phyloP scores from a whole-genome alignment of 1,140 invertebrate species.

The Stenopsyche tienmushanensis region DNA sequence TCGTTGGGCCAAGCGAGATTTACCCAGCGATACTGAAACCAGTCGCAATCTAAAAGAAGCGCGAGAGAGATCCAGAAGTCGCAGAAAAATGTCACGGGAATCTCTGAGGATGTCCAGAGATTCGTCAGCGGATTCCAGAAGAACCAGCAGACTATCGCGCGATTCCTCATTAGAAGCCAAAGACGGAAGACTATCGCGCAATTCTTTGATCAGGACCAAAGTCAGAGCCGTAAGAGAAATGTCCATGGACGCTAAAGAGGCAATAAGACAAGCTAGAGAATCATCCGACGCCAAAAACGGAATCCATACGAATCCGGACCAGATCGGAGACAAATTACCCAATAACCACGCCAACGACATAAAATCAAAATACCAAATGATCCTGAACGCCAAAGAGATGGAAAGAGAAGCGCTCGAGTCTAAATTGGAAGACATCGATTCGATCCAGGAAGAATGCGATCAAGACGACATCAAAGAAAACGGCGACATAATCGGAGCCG shows the following conservation, averaged over 20 bases:
- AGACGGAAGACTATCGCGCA: conserved; percentile 20
- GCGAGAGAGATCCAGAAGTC: conserved; percentile 16
- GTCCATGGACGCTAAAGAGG: conserved; percentile 32
- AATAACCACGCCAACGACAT: not conserved
- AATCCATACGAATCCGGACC: not conserved
- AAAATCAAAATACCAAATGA: conserved; percentile 3
- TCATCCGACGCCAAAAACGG: not conserved
- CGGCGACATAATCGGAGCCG: not conserved
- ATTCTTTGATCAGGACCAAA: conserved; percentile 24
- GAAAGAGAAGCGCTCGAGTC: not conserved
- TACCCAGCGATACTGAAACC: not conserved
- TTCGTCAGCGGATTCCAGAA: conserved; percentile 31
- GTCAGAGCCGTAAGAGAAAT: conserved; percentile 32
- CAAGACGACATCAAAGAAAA: not conserved
- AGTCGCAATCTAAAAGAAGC: conserved; percentile 1
- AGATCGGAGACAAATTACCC: not conserved
- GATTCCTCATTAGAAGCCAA: conserved; percentile 31
- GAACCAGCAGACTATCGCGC: conserved; percentile 22
- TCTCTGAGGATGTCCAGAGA: conserved; percentile 22
- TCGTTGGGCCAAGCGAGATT: conserved; percentile 34
- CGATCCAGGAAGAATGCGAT: conserved; percentile 19
- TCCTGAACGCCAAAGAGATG: conserved; percentile 8
- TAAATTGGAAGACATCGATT: conserved; percentile 10
- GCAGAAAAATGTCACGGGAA: conserved; percentile 16
- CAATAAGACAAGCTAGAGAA: conserved; percentile 28